phyloP scores from a whole-genome alignment of 2,888 invertebrate species.

The Lacanobia wlatinum region DNA sequence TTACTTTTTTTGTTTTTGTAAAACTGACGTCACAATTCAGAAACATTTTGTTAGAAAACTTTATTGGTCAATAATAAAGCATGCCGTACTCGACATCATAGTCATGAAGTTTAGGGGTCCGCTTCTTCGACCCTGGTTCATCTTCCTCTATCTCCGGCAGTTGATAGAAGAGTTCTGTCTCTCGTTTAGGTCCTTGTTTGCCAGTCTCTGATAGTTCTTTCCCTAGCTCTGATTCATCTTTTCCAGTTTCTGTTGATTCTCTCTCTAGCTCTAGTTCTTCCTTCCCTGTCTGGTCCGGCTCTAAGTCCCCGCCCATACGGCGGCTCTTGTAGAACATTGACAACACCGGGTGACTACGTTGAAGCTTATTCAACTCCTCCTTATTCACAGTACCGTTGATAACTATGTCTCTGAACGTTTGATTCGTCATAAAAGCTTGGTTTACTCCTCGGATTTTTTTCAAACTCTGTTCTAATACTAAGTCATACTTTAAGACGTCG shows the following conservation, averaged over 20 bases:
- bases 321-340: slow-evolving; percentile 28
- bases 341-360: slow-evolving; percentile 75
- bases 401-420: slow-evolving; percentile 80
- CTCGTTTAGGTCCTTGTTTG: background rate
- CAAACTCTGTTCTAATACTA: slow-evolving; percentile 70
- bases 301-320: slow-evolving; percentile 31
- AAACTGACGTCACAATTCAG: no score
- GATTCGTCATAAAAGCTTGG: slow-evolving; percentile 74
- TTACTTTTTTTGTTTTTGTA: no score
- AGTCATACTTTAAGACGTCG: slow-evolving; percentile 69
- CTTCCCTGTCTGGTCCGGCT: background rate
- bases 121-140: background rate
- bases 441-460: slow-evolving; percentile 75
- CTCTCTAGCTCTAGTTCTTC: background rate
- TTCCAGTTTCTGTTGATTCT: background rate
- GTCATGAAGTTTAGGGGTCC: slow-evolving; percentile 54
- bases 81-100: slow-evolving; percentile 83
- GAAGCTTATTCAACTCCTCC: slow-evolving; percentile 69
- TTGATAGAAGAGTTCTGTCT: background rate
- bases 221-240: background rate
- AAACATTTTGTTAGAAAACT: slow-evolving; percentile 6
- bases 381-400: slow-evolving; percentile 76
- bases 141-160: background rate
- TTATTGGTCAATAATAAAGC: slow-evolving; percentile 78
- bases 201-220: background rate